phyloP scores from a whole-genome alignment of 2,113 vertebrate genomes.

The Eurypyga helias region DNA sequence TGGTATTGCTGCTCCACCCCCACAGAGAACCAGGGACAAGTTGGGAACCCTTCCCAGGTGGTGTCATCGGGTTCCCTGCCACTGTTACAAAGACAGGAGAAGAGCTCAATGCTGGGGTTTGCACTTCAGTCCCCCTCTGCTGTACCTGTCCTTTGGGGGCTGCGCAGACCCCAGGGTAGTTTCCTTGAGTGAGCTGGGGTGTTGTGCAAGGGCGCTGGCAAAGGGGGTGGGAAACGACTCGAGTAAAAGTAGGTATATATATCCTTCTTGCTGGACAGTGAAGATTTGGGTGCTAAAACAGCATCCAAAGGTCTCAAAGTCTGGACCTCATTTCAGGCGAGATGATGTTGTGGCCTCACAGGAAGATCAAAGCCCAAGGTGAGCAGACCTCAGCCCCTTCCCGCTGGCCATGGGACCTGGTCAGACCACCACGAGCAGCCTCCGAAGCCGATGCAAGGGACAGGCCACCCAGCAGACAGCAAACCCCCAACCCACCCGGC shows the following conservation, averaged over 20 bases:
- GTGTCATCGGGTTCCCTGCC: accelerated
- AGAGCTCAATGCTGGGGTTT: neutral
- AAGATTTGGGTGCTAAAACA: neutral
- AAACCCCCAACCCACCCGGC: neutral
- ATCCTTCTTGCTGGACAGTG: accelerated
- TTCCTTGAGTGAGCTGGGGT: neutral
- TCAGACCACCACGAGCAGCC: neutral
- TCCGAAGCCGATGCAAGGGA: neutral
- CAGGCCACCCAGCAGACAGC: neutral
- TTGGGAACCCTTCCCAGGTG: accelerated
- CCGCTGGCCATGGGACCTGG: accelerated
- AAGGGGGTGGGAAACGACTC: accelerated
- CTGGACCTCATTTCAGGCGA: neutral
- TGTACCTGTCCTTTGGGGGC: neutral
- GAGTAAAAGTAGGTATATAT: neutral
- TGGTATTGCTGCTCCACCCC: neutral
- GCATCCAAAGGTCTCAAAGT: neutral
- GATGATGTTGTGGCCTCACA: neutral
- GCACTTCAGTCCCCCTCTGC: no score
- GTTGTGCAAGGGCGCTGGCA: no score
- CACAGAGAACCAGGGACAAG: neutral
- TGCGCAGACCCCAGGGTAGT: neutral
- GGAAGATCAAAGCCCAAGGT: neutral
- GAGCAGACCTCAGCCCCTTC: neutral
- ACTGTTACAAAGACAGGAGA: accelerated